Percentiles rank a stretch among this genome's conserved stretches.
Conservation (phyloP, 2,888 invertebrate species). For the Herminia tarsipennalis region DNA sequence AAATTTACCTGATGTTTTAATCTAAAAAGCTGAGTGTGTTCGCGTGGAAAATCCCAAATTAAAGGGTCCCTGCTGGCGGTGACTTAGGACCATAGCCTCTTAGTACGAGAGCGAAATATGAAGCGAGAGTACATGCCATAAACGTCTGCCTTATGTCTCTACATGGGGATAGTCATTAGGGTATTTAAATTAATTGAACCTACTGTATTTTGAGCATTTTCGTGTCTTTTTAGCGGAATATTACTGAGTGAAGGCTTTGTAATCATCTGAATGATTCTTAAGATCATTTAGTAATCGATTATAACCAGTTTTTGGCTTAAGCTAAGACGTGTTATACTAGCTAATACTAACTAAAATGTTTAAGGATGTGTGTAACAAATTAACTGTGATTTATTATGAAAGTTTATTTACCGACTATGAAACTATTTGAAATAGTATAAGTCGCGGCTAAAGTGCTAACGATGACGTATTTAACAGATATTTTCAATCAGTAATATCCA, state of each 20-base stretch:
- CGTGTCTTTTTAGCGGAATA: constrained; percentile 10
- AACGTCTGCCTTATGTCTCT: constrained; percentile 19
- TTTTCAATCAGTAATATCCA: no score
- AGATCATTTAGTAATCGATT: no score
- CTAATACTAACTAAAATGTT: no score
- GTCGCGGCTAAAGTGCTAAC: no score
- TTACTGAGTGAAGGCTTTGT: background rate
- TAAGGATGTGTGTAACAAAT: no score
- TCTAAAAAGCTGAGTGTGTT: constrained; percentile 60
- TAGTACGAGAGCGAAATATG: constrained; percentile 33
- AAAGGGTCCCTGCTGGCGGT: constrained; percentile 36
- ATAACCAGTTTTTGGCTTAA: no score
- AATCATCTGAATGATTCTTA: background rate
- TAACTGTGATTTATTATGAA: no score
- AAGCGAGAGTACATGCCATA: constrained; percentile 12
- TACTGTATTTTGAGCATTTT: constrained; percentile 5
- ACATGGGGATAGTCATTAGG: constrained; percentile 19
- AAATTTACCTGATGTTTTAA: constrained; percentile 68
- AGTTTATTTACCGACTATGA: no score
- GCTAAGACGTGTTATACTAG: no score
- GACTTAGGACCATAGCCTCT: constrained; percentile 25
- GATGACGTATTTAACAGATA: no score
- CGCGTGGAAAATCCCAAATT: constrained; percentile 57
- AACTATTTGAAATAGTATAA: no score
- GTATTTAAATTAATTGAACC: constrained; percentile 28